These are phyloP conservation scores for Scrobipalpa costella DNA, from an alignment of 2,888 invertebrate genomes.

Conservation along the genomic window DNA sequence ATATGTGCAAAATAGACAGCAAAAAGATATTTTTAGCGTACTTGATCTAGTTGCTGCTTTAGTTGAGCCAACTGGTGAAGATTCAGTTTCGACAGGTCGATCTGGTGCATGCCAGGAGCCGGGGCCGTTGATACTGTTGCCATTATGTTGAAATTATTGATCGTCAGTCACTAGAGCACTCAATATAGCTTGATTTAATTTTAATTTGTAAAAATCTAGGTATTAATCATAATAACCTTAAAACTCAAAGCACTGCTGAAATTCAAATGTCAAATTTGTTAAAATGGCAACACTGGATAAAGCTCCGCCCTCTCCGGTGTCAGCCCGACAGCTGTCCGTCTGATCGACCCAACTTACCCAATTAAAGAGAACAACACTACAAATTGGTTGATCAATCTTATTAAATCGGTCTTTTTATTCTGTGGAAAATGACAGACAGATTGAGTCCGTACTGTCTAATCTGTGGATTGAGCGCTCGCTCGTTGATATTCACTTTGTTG, in stretches of 20 bases:
- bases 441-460: no score
- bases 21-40: conserved; percentile 46
- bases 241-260: conserved; percentile 30
- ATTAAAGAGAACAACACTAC: neutral
- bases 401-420: neutral
- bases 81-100: conserved; percentile 90
- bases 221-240: conserved; percentile 35
- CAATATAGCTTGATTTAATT: conserved; percentile 1
- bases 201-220: conserved; percentile 9
- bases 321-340: neutral
- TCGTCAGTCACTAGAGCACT: conserved; percentile 4
- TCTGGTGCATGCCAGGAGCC: conserved; percentile 86
- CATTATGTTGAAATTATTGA: conserved; percentile 63
- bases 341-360: neutral
- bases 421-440: neutral
- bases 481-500: no score
- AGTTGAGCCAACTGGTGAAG: conserved; percentile 90
- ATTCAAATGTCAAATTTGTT: conserved; percentile 16
- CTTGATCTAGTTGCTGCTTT: conserved; percentile 94
- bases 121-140: conserved; percentile 82
- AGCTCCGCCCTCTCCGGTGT: neutral
- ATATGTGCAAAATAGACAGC: neutral
- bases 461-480: no score
- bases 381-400: neutral
- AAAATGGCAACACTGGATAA: conserved; percentile 8